phyloP scores from a whole-genome alignment of 2,797 vertebrate genomes.

The Myoxocephalus aenaeus region DNA sequence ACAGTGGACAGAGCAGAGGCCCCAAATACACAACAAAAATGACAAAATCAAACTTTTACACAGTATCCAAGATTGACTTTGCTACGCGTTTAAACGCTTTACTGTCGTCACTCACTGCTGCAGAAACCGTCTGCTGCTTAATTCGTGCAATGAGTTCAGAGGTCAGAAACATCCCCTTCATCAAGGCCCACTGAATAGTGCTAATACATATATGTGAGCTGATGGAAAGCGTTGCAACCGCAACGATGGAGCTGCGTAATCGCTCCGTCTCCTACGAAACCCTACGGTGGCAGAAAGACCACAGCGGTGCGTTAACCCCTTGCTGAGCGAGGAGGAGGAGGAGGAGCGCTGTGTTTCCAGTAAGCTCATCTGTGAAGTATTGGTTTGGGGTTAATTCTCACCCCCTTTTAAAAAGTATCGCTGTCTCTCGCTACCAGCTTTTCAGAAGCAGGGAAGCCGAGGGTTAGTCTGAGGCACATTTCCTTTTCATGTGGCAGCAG shows the following conservation, averaged over 20 bases:
- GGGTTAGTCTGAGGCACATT: not conserved
- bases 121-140: not conserved
- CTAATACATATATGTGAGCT: not conserved
- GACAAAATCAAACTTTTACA: not conserved
- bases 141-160: not conserved
- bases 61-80: not conserved
- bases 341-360: conserved; percentile 64
- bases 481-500: conserved; percentile 82
- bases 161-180: not conserved
- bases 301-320: conserved; percentile 27
- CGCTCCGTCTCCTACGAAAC: not conserved
- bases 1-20: not conserved
- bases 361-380: conserved; percentile 49
- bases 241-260: not conserved
- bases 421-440: conserved; percentile 10
- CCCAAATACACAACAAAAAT: not conserved
- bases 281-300: conserved; percentile 34
- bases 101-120: no score
- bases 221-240: conserved; percentile 43
- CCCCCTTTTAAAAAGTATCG: not conserved
- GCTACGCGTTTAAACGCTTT: no score
- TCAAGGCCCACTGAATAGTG: not conserved
- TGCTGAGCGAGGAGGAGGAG: not conserved
- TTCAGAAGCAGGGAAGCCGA: conserved; percentile 51
- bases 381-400: conserved; percentile 42